These are phyloP conservation scores for Ornithoptera priamus DNA, from an alignment of 2,888 invertebrate species.

Conservation along the genomic window DNA sequence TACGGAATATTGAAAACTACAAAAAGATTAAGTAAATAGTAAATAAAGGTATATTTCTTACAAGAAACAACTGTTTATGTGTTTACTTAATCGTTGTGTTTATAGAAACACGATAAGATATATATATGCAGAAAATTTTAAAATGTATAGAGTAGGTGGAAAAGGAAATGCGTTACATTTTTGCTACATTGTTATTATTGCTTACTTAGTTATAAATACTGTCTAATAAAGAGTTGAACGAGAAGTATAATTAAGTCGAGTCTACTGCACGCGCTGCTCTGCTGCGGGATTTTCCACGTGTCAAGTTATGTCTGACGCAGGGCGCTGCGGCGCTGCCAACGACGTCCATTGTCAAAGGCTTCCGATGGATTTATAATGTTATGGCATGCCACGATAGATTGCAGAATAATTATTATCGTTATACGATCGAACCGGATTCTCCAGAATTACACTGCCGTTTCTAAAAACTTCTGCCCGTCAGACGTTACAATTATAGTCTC, in stretches of 20 bases:
- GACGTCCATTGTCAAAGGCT: constrained; percentile 44
- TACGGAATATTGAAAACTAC: too few species aligned
- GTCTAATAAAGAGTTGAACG: background rate
- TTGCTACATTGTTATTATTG: background rate
- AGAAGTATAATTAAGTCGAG: background rate
- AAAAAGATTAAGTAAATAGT: too few species aligned
- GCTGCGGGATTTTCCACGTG: constrained; percentile 50
- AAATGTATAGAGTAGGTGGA: too few species aligned
- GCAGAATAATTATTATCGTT: constrained; percentile 50
- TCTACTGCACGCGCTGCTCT: background rate
- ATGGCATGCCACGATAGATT: constrained; percentile 49
- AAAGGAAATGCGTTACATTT: background rate
- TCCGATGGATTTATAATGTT: constrained; percentile 47
- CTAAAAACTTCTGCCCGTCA: constrained; percentile 53
- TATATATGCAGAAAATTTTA: too few species aligned
- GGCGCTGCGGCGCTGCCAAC: background rate
- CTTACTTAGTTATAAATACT: background rate
- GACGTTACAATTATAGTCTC: constrained; percentile 37
- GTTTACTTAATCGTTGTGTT: too few species aligned
- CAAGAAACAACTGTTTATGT: too few species aligned
- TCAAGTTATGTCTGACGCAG: constrained; percentile 27
- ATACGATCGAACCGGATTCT: constrained; percentile 51
- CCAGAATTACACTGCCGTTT: constrained; percentile 49
- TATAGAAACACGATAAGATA: too few species aligned
- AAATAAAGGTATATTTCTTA: too few species aligned